Conservation (phyloP, 2,797 vertebrate species). For the Coendou prehensilis region DNA sequence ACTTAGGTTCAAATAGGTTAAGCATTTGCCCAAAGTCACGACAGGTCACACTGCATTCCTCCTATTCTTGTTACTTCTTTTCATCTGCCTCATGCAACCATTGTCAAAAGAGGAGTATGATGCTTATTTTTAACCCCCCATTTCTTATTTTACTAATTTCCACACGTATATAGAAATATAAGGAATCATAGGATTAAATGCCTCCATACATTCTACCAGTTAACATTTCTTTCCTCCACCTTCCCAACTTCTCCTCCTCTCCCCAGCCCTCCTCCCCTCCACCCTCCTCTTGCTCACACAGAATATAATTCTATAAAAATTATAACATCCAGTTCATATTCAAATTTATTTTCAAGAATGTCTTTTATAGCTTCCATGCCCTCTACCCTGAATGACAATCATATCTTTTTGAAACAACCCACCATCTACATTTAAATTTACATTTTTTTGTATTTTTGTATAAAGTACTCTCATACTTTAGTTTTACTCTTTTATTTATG, state of each 20-base stretch:
- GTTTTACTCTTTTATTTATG: constrained; percentile 3
- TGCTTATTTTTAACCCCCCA: neutral
- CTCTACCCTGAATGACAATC: neutral
- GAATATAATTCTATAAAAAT: neutral
- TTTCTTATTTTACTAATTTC: neutral
- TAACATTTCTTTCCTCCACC: neutral
- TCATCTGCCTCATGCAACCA: neutral
- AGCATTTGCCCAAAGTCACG: neutral
- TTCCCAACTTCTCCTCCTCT: neutral
- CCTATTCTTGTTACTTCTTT: neutral
- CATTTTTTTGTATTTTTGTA: neutral
- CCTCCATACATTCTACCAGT: neutral
- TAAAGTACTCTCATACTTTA: neutral
- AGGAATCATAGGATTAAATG: neutral
- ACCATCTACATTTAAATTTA: neutral
- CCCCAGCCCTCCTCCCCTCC: neutral
- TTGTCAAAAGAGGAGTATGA: neutral
- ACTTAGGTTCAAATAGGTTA: neutral
- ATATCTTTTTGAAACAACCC: constrained; percentile 7
- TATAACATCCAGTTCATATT: neutral
- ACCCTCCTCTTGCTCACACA: neutral
- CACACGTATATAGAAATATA: neutral
- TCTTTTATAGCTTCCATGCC: neutral
- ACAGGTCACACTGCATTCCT: neutral
- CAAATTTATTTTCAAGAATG: neutral